Conservation (phyloP, 2,113 vertebrate species). For the Aleadryas rufinucha region DNA sequence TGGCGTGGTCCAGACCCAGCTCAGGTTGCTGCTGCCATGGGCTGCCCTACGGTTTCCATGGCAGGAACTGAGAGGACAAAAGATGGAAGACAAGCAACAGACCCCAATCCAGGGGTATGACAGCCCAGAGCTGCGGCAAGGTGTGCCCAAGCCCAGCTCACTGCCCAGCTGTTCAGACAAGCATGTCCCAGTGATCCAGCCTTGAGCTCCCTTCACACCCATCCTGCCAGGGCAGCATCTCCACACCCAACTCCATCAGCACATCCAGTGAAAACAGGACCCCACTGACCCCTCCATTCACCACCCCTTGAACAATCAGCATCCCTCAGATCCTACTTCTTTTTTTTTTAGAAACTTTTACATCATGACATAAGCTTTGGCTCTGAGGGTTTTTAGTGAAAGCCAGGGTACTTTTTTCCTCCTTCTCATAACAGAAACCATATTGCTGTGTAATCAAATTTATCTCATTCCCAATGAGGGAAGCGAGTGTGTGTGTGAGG, state of each 20-base stretch:
- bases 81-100: neutral
- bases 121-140: neutral
- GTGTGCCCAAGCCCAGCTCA: neutral
- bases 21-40: neutral
- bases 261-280: neutral
- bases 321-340: neutral
- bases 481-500: neutral
- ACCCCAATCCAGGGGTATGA: neutral
- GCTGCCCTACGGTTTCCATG: rapidly evolving
- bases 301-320: neutral
- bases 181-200: neutral
- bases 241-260: neutral
- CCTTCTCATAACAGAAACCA: slow-evolving; percentile 6
- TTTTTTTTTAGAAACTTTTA: neutral
- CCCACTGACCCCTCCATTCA: neutral
- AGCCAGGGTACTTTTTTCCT: slow-evolving; percentile 4
- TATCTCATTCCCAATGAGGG: neutral
- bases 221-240: neutral
- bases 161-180: neutral
- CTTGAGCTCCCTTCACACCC: neutral
- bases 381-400: neutral
- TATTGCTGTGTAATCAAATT: slow-evolving; percentile 32
- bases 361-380: slow-evolving; percentile 42
- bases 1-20: rapidly evolving
- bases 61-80: neutral